Evolutionary conservation across 1,140 invertebrate species (phyloP).

Genomic region (Panagrolaimus sp.): DNA sequence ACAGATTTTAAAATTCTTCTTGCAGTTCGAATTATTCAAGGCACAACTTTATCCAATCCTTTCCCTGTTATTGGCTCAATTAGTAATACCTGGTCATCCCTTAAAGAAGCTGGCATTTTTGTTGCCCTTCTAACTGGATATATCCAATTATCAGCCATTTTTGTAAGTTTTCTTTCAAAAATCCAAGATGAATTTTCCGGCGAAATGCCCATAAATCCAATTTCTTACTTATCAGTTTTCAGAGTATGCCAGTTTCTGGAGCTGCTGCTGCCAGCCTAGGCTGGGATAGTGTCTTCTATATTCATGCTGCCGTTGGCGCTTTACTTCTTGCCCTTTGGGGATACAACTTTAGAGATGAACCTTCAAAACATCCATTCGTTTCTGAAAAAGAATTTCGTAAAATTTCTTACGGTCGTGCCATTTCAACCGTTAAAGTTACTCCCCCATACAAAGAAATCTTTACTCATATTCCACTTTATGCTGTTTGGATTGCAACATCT

Average conservation of each 20-base stretch:
- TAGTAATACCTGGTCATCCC: background rate
- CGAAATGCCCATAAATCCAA: too few relatives aligned
- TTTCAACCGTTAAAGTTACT: background rate
- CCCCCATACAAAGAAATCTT: conserved; percentile 33
- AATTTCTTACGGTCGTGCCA: background rate
- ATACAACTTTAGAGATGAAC: background rate
- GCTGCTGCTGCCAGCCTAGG: background rate
- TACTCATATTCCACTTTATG: conserved; percentile 25
- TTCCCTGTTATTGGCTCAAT: background rate
- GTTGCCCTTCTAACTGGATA: background rate
- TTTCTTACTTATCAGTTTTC: too few relatives aligned
- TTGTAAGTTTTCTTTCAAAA: background rate
- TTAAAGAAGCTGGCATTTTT: background rate
- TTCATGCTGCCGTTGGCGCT: background rate
- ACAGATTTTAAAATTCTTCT: background rate
- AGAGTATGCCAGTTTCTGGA: conserved; percentile 2
- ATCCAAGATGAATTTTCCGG: background rate
- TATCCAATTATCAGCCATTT: background rate
- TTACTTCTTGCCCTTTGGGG: background rate
- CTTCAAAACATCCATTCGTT: background rate
- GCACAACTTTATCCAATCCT: background rate
- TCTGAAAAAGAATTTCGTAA: background rate
- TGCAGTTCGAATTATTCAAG: background rate
- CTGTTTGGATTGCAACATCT: background rate
- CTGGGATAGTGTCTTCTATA: background rate